Conservation (phyloP, 2,888 invertebrate species). For the Dorcus parallelipipedus region DNA sequence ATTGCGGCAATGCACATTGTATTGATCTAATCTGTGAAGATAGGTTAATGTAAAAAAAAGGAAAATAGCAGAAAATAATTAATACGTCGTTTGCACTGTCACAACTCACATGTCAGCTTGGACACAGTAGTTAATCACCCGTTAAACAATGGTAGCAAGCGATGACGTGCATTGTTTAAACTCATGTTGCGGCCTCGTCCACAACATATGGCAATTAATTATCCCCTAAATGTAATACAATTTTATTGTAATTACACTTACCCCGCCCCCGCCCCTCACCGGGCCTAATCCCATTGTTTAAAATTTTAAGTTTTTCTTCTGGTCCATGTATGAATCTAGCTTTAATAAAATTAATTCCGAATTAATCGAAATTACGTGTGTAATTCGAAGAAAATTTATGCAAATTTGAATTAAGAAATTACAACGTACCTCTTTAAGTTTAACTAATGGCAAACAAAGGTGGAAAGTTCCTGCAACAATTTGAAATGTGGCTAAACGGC, state of each 20-base stretch:
- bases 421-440: no score
- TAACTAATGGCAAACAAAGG: no score
- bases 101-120: conserved; percentile 24
- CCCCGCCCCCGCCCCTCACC: no score
- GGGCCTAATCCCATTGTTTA: no score
- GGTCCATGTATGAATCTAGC: no score
- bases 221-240: conserved; percentile 18
- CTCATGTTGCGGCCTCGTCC: conserved; percentile 15
- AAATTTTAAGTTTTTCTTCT: no score
- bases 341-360: no score
- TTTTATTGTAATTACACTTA: conserved; percentile 3
- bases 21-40: conserved; percentile 18
- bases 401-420: no score
- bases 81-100: conserved; percentile 24
- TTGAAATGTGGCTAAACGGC: conserved; percentile 4
- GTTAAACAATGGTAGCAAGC: conserved; percentile 21
- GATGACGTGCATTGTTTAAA: conserved; percentile 22
- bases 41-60: conserved; percentile 10
- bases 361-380: no score
- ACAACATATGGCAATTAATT: conserved; percentile 19
- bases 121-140: conserved; percentile 24
- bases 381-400: no score
- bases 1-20: neutral
- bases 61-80: conserved; percentile 23
- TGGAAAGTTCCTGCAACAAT: neutral